Conservation (phyloP, 2,797 vertebrate genomes). For the Eulemur mongoz region DNA sequence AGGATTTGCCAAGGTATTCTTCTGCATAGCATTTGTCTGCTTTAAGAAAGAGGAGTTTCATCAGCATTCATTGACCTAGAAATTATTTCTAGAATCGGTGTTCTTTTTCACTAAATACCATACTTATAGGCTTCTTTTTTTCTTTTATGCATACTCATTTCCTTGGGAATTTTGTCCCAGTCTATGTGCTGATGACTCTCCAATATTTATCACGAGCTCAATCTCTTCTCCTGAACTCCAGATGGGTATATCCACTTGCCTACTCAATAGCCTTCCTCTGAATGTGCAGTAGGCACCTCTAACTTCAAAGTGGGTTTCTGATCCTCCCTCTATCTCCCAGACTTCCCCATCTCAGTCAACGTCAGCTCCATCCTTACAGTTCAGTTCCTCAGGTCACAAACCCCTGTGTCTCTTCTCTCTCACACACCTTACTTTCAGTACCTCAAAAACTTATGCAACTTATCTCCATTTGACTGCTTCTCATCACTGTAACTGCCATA, state of each 20-base stretch:
- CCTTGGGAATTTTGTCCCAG: not conserved
- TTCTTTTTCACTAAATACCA: not conserved
- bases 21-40: not conserved
- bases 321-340: not conserved
- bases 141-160: not conserved
- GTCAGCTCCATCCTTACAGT: not conserved
- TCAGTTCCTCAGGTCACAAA: not conserved
- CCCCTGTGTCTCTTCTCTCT: not conserved
- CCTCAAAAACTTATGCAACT: not conserved
- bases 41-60: not conserved
- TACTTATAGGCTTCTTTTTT: not conserved
- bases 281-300: not conserved
- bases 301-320: not conserved
- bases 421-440: not conserved
- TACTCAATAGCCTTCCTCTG: not conserved
- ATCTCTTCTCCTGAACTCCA: not conserved
- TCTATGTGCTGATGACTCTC: not conserved
- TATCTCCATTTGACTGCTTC: not conserved
- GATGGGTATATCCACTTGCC: not conserved
- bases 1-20: not conserved
- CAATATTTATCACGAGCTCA: not conserved
- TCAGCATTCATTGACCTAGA: not conserved
- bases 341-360: not conserved
- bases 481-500: not conserved
- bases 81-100: not conserved